These are phyloP conservation scores for Rhinophrynus dorsalis DNA, from an alignment of 2,797 vertebrate genomes.

Conservation along the genomic window DNA sequence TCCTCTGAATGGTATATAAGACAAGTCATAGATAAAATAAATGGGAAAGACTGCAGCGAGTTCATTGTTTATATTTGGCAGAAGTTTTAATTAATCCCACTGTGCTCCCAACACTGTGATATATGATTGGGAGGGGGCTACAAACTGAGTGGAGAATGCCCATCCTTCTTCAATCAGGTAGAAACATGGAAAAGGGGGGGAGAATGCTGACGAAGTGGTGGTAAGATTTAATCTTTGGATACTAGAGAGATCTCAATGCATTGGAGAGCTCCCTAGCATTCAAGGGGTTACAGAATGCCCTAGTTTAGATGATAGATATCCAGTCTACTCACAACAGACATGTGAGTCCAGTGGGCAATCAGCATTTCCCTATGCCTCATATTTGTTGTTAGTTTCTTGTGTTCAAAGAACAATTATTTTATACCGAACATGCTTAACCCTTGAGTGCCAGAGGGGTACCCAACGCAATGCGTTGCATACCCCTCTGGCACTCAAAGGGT, in stretches of 20 bases:
- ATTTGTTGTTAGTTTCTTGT: too few relatives aligned
- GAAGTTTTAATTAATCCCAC: constrained; percentile 39
- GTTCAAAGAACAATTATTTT: too few relatives aligned
- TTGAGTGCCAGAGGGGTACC: too few relatives aligned
- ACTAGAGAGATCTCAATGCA: too few relatives aligned
- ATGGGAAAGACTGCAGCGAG: neutral
- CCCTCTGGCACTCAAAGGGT: too few relatives aligned
- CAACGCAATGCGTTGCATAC: too few relatives aligned
- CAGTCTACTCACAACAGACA: neutral
- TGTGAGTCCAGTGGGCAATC: neutral
- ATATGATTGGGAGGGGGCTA: neutral
- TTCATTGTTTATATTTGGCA: constrained; percentile 27
- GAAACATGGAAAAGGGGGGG: too few relatives aligned
- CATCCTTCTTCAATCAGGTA: neutral
- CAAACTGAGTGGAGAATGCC: neutral
- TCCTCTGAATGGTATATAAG: constrained; percentile 5
- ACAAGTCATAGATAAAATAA: constrained; percentile 1
- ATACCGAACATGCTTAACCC: too few relatives aligned
- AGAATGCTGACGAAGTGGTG: too few relatives aligned
- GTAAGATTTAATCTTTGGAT: too few relatives aligned
- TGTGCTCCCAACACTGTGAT: constrained; percentile 9
- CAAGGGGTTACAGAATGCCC: constrained; percentile 8
- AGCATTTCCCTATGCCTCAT: neutral
- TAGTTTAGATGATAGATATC: neutral
- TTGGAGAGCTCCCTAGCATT: neutral